Base-by-base conservation (phyloP, 2,113 vertebrate genomes). In the Xiphorhynchus elegans region DNA sequence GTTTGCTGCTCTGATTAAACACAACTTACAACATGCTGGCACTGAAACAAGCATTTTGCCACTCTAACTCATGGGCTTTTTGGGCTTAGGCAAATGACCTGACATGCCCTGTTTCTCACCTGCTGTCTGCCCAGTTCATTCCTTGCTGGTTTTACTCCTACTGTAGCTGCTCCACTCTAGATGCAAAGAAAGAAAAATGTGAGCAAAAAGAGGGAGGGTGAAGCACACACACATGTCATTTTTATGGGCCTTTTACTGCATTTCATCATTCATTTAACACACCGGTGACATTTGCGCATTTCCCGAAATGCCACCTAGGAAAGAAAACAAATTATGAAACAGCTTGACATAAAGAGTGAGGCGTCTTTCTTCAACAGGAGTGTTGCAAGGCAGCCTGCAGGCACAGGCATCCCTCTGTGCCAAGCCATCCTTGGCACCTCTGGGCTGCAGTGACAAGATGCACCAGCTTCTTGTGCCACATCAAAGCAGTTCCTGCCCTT, bases 341-440 rank as follows among this genome's bases (percentile, higher is more conserved):
- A 70, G 35, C 46, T 67, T n/a, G 55, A 52, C 39, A 35, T 55
- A 44, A 77, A 46, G 56, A 70, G 18, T 1, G 46, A 76, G 73
- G 37, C 0, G 0, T 73, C 83, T 37, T 37, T 37, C 49, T 86
- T 72, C 58, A n/a, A 0, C 0, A 0, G 49, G 44, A 31, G 19
- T 53, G 74, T 52, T 52, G 50, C 49, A 24, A 64, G 49, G 82
- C 78, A 90, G 70, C 56, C 75, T 49, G 55, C 20, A 40, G 86
- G 40, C 73, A 74, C 46, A 25, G 35, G 44, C 44, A n/a, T 18
- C 75, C 47, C 44, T 55, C 66, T 13, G 24, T 18, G 58, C 62
- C 2, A 1, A 66, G 46, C 37, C 3, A 1, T 25, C 33, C 68
- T 10, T 2, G 9, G 47, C 11, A 79, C 14, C 37, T 67, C 70